Evolutionary conservation across 1,140 invertebrate species (phyloP).

Genomic region (Lordiphosa stackelbergi): DNA sequence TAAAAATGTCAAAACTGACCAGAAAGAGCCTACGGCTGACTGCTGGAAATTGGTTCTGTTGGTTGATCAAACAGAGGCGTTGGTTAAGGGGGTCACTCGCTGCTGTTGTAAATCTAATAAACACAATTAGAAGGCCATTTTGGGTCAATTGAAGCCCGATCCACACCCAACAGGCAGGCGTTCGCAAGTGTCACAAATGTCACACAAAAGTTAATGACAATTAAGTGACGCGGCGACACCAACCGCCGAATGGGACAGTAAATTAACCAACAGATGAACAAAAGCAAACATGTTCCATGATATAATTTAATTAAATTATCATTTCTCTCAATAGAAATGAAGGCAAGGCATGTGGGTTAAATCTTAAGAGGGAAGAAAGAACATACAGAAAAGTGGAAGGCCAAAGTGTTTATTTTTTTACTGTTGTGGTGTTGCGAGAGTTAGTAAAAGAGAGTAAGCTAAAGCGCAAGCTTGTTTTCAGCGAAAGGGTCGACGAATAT

Average conservation of each 20-base stretch:
- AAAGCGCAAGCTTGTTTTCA: too few species aligned
- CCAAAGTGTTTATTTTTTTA: too few species aligned
- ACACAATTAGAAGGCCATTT: slow-evolving; percentile 52
- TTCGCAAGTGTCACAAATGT: slow-evolving; percentile 60
- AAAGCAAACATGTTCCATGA: slow-evolving; percentile 41
- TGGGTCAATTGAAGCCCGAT: slow-evolving; percentile 62
- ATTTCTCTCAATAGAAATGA: slow-evolving; percentile 6
- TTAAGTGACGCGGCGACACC: slow-evolving; percentile 40
- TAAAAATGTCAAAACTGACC: slow-evolving; percentile 61
- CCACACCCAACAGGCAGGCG: slow-evolving; percentile 12
- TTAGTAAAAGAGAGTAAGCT: too few species aligned
- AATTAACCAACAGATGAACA: slow-evolving; percentile 29
- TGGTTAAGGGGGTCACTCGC: slow-evolving; percentile 7
- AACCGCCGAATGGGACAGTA: slow-evolving; percentile 14
- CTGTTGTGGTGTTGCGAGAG: too few species aligned
- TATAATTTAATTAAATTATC: slow-evolving; percentile 61
- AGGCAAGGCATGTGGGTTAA: too few species aligned
- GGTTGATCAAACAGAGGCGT: slow-evolving; percentile 24
- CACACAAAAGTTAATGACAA: slow-evolving; percentile 74
- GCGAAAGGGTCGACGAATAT: too few species aligned
- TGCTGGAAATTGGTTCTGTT: slow-evolving; percentile 40
- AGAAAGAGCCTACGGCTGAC: slow-evolving; percentile 28
- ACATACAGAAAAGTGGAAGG: too few species aligned
- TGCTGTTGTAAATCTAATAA: slow-evolving; percentile 61
- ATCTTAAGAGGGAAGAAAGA: too few species aligned